Evolutionary conservation across 2,113 vertebrate genomes (phyloP).

Genomic region (Rutilus rutilus): DNA sequence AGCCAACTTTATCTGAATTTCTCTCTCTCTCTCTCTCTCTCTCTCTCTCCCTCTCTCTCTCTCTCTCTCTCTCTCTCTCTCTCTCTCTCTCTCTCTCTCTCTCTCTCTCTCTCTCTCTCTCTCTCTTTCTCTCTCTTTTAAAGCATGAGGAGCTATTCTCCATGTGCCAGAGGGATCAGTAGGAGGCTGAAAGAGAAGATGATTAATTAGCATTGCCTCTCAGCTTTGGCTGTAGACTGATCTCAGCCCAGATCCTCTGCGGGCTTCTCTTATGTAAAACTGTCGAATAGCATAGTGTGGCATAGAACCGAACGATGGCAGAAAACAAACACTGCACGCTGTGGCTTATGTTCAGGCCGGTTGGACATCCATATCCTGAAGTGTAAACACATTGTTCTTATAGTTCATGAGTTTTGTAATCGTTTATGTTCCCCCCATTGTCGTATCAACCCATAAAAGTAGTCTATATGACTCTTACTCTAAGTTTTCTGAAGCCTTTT

Average conservation of each 20-base stretch:
- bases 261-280: conserved; percentile 28
- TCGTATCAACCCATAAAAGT: neutral
- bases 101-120: conserved; percentile 6
- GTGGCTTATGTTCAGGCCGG: neutral
- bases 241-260: conserved; percentile 23
- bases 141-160: conserved; percentile 46
- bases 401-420: neutral
- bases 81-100: neutral
- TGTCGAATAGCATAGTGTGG: neutral
- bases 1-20: conserved; percentile 21
- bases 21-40: neutral
- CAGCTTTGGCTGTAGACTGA: conserved; percentile 41
- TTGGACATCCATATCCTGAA: neutral
- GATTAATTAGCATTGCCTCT: conserved; percentile 74
- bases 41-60: conserved; percentile 4
- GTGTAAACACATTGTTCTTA: neutral
- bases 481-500: neutral
- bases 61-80: neutral
- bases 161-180: conserved; percentile 46
- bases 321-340: conserved; percentile 3
- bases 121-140: neutral
- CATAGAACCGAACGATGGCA: neutral
- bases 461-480: neutral
- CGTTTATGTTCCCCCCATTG: neutral
- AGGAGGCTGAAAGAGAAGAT: conserved; percentile 57